Evolutionary conservation across 1,140 invertebrate species (phyloP).

Genomic region (Nasonia giraulti): DNA sequence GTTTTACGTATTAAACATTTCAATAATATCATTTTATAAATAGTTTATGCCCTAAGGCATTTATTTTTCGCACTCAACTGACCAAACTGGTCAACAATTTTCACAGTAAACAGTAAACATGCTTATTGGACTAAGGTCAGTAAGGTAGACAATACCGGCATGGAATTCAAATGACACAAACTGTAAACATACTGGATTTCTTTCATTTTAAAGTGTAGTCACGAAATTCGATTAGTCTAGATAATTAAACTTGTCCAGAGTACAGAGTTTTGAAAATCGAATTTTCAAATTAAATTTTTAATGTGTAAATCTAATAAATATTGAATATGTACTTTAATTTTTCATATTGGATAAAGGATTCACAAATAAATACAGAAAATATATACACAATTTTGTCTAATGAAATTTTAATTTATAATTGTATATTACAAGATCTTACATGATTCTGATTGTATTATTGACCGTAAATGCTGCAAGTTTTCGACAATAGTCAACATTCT

Average conservation of each 20-base stretch:
- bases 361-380: not conserved
- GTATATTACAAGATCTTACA: conserved; percentile 57
- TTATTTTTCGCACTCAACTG: not conserved
- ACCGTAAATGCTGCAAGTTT: conserved; percentile 47
- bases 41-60: not conserved
- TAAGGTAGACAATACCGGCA: not conserved
- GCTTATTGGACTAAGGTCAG: not conserved
- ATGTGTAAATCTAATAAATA: conserved; percentile 30
- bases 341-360: not conserved
- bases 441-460: conserved; percentile 45
- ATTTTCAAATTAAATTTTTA: conserved; percentile 28
- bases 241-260: conserved; percentile 2
- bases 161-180: not conserved
- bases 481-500: conserved; percentile 26
- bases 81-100: not conserved
- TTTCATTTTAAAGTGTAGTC: not conserved
- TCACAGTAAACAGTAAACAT: not conserved
- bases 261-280: not conserved
- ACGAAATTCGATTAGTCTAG: not conserved
- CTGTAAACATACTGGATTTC: not conserved
- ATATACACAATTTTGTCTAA: conserved; percentile 8
- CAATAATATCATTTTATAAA: not conserved
- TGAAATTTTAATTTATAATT: conserved; percentile 49
- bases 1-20: not conserved
- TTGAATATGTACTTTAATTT: too few species aligned